Conservation (phyloP, 2,113 vertebrate genomes). For the Nerophis lumbriciformis region DNA sequence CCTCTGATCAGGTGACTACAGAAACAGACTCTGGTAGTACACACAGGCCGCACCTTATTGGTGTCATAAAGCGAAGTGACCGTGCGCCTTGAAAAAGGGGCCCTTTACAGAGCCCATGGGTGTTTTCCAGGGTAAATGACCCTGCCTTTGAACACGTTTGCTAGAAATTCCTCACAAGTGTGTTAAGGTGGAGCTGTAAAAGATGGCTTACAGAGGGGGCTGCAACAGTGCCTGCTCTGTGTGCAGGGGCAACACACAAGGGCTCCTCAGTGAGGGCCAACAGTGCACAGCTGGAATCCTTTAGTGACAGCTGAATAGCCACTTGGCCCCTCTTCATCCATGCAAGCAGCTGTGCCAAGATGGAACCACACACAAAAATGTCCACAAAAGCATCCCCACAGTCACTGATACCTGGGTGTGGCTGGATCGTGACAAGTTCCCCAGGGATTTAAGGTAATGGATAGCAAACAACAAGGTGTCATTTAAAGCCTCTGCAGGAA, state of each 20-base stretch:
- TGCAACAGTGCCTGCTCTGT: constrained; percentile 67
- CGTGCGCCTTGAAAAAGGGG: background rate
- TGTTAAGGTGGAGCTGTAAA: constrained; percentile 45
- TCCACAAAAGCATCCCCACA: constrained; percentile 22
- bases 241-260: constrained; percentile 25
- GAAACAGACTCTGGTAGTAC: background rate
- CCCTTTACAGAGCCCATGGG: constrained; percentile 33
- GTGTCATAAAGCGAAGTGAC: background rate
- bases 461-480: constrained; percentile 20
- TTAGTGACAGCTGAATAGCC: constrained; percentile 61
- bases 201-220: constrained; percentile 22
- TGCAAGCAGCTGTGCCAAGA: constrained; percentile 31
- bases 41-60: constrained; percentile 1
- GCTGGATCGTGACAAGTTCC: constrained; percentile 40
- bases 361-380: background rate
- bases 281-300: constrained; percentile 64
- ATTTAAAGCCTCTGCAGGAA: constrained; percentile 13
- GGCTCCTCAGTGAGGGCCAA: constrained; percentile 32
- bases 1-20: constrained; percentile 26
- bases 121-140: constrained; percentile 23
- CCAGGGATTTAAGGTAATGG: constrained; percentile 9
- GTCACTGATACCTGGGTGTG: constrained; percentile 55
- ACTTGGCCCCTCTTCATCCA: constrained; percentile 16
- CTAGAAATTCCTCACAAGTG: constrained; percentile 66
- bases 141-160: constrained; percentile 65